A percentile compares a stretch with the other conserved stretches of the same genome.
phyloP scores from a whole-genome alignment of 2,888 invertebrate genomes.

The Drosophila neutralis region DNA sequence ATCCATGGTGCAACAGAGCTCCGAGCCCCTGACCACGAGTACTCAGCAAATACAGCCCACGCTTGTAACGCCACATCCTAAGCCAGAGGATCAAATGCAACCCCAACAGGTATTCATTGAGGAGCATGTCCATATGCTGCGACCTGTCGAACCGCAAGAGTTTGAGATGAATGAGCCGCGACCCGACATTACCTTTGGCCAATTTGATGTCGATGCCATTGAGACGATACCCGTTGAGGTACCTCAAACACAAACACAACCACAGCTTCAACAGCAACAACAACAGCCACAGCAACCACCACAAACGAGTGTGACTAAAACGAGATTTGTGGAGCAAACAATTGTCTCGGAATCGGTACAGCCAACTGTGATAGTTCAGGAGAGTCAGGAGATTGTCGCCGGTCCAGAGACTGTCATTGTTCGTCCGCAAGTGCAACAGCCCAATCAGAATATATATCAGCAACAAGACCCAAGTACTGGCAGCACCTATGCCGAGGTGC shows the following conservation, averaged over 20 bases:
- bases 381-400: constrained; percentile 29
- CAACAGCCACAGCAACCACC: constrained; percentile 15
- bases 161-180: constrained; percentile 77
- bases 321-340: constrained; percentile 51
- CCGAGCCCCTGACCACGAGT: constrained; percentile 65
- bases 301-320: constrained; percentile 30
- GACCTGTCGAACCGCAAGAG: constrained; percentile 74
- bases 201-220: constrained; percentile 82
- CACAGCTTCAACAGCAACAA: constrained; percentile 18
- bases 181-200: constrained; percentile 83
- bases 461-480: constrained; percentile 60
- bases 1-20: constrained; percentile 70
- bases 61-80: constrained; percentile 16
- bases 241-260: constrained; percentile 8
- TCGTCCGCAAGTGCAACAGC: constrained; percentile 57
- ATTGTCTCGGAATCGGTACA: constrained; percentile 44
- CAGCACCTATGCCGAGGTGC: constrained; percentile 83
- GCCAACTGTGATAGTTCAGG: constrained; percentile 59
- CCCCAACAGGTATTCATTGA: constrained; percentile 54
- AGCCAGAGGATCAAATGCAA: constrained; percentile 26
- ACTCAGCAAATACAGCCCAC: constrained; percentile 62
- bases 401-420: constrained; percentile 20
- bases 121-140: constrained; percentile 63
- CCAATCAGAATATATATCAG: constrained; percentile 39
- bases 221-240: constrained; percentile 76